A percentile compares a stretch with the other conserved stretches of the same genome.
Evolutionary conservation across 2,888 invertebrate genomes (phyloP).

Genomic region (Agonopterix heracliana): DNA sequence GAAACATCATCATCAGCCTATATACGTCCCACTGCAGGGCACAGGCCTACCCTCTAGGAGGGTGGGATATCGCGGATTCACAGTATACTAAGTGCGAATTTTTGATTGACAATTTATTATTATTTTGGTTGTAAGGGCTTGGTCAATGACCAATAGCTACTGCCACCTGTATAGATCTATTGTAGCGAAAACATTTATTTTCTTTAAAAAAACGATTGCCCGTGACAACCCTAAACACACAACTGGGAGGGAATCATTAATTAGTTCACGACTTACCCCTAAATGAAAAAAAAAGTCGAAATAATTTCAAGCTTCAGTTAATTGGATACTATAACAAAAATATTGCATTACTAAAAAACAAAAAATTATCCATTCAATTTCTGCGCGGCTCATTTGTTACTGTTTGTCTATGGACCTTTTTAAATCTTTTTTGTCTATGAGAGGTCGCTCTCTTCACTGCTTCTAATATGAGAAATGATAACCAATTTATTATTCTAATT

Average conservation of each 20-base stretch:
- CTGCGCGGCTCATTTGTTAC: slow-evolving; percentile 55
- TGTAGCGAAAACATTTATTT: not conserved
- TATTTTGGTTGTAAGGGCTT: too few relatives aligned
- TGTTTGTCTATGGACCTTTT: slow-evolving; percentile 45
- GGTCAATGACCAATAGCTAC: too few relatives aligned
- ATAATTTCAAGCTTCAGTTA: slow-evolving; percentile 55
- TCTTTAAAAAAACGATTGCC: not conserved
- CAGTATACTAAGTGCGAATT: too few relatives aligned
- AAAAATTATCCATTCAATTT: slow-evolving; percentile 57
- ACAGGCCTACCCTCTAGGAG: too few relatives aligned
- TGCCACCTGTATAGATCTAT: too few relatives aligned
- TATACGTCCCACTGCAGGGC: too few relatives aligned
- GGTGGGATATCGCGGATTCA: too few relatives aligned
- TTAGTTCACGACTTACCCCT: slow-evolving; percentile 61
- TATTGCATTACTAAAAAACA: slow-evolving; percentile 49
- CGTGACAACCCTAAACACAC: slow-evolving; percentile 40
- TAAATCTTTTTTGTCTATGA: slow-evolving; percentile 9
- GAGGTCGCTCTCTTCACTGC: slow-evolving; percentile 14
- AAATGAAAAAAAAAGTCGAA: slow-evolving; percentile 53
- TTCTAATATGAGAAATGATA: slow-evolving; percentile 19
- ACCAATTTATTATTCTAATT: slow-evolving; percentile 62
- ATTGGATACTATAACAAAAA: slow-evolving; percentile 71
- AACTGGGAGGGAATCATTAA: slow-evolving; percentile 65
- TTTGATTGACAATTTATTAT: too few relatives aligned
- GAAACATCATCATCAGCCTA: too few relatives aligned